Evolutionary conservation across 2,888 invertebrate species (phyloP).

Genomic region (Thysanoteuthis rhombus): DNA sequence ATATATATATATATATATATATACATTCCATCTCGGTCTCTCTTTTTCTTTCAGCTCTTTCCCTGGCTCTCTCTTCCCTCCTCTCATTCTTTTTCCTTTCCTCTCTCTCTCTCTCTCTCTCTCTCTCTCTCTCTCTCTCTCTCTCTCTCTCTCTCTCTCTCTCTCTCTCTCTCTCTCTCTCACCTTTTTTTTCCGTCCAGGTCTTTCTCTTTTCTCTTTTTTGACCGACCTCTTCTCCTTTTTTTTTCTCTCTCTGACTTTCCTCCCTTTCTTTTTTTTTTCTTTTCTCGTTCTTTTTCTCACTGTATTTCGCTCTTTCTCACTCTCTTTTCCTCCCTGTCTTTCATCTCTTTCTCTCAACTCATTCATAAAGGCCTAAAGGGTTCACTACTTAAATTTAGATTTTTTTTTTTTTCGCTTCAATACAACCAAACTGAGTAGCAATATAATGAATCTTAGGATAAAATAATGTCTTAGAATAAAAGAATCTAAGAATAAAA

Average conservation of each 20-base stretch:
- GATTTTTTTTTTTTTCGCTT: background rate
- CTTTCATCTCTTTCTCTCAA: background rate
- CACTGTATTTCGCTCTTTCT: background rate
- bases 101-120: background rate
- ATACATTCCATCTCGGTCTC: too few relatives aligned
- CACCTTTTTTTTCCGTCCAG: background rate
- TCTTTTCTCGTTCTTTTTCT: background rate
- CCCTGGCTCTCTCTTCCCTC: background rate
- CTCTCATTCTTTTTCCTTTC: background rate
- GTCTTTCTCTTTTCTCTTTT: background rate
- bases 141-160: background rate
- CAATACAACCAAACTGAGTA: background rate
- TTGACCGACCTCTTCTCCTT: background rate
- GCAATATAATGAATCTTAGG: background rate
- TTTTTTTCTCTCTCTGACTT: background rate
- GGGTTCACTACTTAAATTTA: background rate
- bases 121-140: background rate
- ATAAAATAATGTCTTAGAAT: too few relatives aligned
- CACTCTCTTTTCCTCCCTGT: background rate
- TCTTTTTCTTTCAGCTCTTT: too few relatives aligned
- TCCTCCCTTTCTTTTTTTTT: too few relatives aligned
- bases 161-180: background rate
- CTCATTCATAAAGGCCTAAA: background rate
- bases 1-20: too few relatives aligned
- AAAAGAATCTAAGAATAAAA: too few relatives aligned